phyloP scores from a whole-genome alignment of 2,113 vertebrate species.

The Pholis gunnellus region DNA sequence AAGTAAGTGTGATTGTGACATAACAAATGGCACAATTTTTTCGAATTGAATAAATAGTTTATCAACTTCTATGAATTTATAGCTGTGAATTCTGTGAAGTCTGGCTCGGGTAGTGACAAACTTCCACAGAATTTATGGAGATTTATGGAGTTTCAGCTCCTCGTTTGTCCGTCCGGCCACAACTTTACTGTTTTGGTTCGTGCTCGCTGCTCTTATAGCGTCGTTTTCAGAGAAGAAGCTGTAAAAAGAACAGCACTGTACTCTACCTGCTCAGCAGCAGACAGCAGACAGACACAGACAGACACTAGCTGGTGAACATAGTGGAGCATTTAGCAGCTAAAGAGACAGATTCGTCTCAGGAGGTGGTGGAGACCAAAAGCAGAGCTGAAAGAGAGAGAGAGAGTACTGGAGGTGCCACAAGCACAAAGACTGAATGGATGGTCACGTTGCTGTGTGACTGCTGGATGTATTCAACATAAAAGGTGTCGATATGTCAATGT shows the following conservation, averaged over 20 bases:
- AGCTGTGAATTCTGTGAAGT: neutral
- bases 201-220: neutral
- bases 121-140: no score
- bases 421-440: neutral
- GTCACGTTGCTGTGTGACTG: neutral
- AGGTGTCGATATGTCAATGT: neutral
- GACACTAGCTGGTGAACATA: neutral
- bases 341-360: neutral
- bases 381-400: neutral
- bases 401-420: neutral
- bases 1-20: neutral
- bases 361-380: conserved; percentile 2
- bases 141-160: no score
- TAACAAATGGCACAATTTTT: neutral
- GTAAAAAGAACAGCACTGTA: neutral
- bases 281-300: neutral
- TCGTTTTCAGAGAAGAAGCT: neutral
- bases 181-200: no score
- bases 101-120: no score
- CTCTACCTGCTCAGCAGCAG: neutral
- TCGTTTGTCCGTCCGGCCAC: no score
- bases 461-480: no score
- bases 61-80: neutral
- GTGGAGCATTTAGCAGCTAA: neutral
- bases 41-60: neutral